Base-by-base conservation (phyloP, 2,113 vertebrate genomes). In the Prunella fulvescens region DNA sequence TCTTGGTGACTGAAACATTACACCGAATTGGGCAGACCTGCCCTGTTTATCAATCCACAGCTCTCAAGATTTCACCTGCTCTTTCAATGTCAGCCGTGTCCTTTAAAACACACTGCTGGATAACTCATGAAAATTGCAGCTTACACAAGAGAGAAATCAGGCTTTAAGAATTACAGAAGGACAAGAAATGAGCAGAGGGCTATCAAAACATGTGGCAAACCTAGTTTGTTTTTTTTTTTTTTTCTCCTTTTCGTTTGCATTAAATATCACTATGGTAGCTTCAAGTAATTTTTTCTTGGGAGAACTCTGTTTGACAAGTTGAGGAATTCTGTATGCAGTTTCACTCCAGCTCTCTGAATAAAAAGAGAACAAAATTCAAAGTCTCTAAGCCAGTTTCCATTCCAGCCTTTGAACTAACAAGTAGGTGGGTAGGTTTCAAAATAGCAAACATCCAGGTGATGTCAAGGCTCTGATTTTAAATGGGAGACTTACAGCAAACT, bases 371-470 rank as follows among this genome's bases (percentile, higher is more conserved):
- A 83, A 65, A 83, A 81, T 54, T 40, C 50, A 48, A 67, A 82
- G 39, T 81, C 61, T 89, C 14, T 45, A 31, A 91, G 31, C 9
- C 24, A 40, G 77, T 81, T 72, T 89, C 19, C 50, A 39, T 85
- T 82, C 31, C 35, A 72, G 74, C 23, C 66, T 72, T 25, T 91
- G 89, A 91, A 69, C 40, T 54, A 60, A 53, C 12, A 81, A 66
- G 50, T 42, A 54, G 84, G n/a, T 14, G 28, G 60, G 24, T 79
- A 65, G 12, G 39, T 94, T 95, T 93, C 85, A 78, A 91, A 91
- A 77, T 8, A 88, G 54, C 44, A 88, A 88, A 61, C 45, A 73
- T 93, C 26, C 77, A 81, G 89, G 72, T 12, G 20, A 24, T 85
- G 44, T 72, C 54, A 79, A 82, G 42, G 45, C 37, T 95, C 50